Base-by-base conservation (phyloP, 2,113 vertebrate species). In the Heterochromis multidens region DNA sequence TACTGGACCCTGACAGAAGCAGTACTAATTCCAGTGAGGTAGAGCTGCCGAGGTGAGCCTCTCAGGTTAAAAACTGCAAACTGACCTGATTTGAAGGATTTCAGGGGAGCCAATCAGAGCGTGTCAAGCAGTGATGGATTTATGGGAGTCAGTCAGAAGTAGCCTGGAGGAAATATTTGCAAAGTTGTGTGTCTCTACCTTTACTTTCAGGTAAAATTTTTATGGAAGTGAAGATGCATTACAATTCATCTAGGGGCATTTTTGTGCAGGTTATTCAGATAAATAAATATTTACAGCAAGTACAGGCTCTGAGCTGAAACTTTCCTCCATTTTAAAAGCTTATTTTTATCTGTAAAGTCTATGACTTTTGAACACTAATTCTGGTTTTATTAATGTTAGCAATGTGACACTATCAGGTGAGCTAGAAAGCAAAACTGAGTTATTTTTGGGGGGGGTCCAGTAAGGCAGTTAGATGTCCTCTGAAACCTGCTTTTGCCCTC, bases 41-140 rank as follows among this genome's bases (percentile, higher is more conserved):
- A 31, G 54, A 76, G 67, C 56, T 67, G 54, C 49, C 13, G 52
- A 76, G 27, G 25, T n/a, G 43, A 77, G 19, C 16, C 65, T 57
- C 27, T 43, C 13, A 23, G 13, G 31, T 49, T 70, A 46, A 61
- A 35, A 79, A 35, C 87, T 74, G 49, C 65, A 80, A 84, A 80
- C 67, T 77, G 79, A 70, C 61, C 61, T 58, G 79, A 78, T 81
- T 77, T 61, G 27, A 88, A 70, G 27, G 59, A 77, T 81, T 67
- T 27, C 4, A 67, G n/a, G 37, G 13, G 37, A 43, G 23, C 37
- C 63, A 67, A 23, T 67, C 63, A 70, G 63, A 46, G 37, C 5
- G 14, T 46, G 63, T 19, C 63, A 23, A 46, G 63, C 63, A 23
- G 37, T 46, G 63, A 46, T 70, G 63, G 46, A 70, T 70, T 46